Evolutionary conservation across 2,888 invertebrate genomes (phyloP).

Genomic region (Gortyna flavago): DNA sequence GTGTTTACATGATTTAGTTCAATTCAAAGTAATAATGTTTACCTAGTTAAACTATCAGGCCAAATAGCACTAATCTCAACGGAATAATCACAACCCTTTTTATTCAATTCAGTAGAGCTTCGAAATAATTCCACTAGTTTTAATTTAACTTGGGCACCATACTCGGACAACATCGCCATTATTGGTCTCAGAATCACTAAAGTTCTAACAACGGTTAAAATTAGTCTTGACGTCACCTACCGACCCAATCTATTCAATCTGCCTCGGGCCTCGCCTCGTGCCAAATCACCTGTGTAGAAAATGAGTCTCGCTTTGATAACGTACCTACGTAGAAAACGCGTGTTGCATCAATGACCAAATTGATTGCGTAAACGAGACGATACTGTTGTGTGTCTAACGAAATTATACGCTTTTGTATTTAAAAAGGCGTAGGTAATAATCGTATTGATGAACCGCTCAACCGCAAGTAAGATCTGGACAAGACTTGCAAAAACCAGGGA

Average conservation of each 20-base stretch:
- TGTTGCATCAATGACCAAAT: conserved; percentile 42
- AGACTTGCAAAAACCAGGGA: not conserved
- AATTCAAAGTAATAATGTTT: not conserved
- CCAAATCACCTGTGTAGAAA: conserved; percentile 49
- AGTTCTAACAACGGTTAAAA: conserved; percentile 37
- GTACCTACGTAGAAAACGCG: conserved; percentile 26
- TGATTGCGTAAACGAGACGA: conserved; percentile 36
- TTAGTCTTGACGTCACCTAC: conserved; percentile 48
- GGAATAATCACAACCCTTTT: not conserved
- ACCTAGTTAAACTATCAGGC: not conserved
- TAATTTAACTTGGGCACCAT: not conserved
- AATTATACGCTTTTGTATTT: conserved; percentile 1
- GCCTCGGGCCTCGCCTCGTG: conserved; percentile 43
- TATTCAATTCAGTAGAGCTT: not conserved
- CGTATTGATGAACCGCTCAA: not conserved
- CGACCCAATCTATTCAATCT: conserved; percentile 26
- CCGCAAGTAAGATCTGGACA: not conserved
- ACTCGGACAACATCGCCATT: conserved; percentile 30
- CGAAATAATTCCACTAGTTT: conserved; percentile 1
- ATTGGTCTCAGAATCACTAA: conserved; percentile 30
- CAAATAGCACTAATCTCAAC: not conserved
- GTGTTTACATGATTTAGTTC: not conserved
- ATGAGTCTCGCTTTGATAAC: conserved; percentile 49
- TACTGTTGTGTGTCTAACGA: conserved; percentile 20
- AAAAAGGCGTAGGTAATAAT: conserved; percentile 19